phyloP scores from a whole-genome alignment of 2,888 invertebrate genomes.

The Sclerodermus sp. region DNA sequence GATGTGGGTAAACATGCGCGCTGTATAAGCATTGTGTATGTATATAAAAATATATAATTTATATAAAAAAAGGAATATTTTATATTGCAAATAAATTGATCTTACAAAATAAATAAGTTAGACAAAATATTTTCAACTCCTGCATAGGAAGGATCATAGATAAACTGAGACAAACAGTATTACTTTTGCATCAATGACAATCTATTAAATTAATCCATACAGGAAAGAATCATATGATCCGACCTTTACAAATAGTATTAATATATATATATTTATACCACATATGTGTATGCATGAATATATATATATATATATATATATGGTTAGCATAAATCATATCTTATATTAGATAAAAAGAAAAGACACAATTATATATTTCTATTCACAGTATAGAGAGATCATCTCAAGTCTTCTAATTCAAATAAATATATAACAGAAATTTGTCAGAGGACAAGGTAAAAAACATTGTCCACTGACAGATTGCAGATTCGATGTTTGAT shows the following conservation, averaged over 20 bases:
- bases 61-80: constrained; percentile 41
- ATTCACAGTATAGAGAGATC: constrained; percentile 44
- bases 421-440: constrained; percentile 41
- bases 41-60: constrained; percentile 40
- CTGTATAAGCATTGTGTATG: too few species aligned
- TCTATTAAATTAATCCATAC: neutral
- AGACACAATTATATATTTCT: constrained; percentile 26
- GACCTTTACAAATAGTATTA: constrained; percentile 17
- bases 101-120: constrained; percentile 45
- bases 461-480: constrained; percentile 36
- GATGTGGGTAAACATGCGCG: too few species aligned
- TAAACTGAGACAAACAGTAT: neutral
- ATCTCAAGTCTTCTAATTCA: constrained; percentile 32
- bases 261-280: constrained; percentile 20
- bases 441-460: constrained; percentile 36
- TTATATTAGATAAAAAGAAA: constrained; percentile 29
- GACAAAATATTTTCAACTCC: constrained; percentile 21
- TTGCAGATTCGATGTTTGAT: constrained; percentile 44
- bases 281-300: neutral
- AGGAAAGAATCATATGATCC: constrained; percentile 21
- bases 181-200: constrained; percentile 2
- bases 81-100: constrained; percentile 35
- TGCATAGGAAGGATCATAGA: constrained; percentile 34
- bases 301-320: neutral
- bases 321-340: constrained; percentile 31